A percentile compares a stretch with the other conserved stretches of the same genome.
phyloP scores from a whole-genome alignment of 2,113 vertebrate genomes.

The Istiophorus platypterus region DNA sequence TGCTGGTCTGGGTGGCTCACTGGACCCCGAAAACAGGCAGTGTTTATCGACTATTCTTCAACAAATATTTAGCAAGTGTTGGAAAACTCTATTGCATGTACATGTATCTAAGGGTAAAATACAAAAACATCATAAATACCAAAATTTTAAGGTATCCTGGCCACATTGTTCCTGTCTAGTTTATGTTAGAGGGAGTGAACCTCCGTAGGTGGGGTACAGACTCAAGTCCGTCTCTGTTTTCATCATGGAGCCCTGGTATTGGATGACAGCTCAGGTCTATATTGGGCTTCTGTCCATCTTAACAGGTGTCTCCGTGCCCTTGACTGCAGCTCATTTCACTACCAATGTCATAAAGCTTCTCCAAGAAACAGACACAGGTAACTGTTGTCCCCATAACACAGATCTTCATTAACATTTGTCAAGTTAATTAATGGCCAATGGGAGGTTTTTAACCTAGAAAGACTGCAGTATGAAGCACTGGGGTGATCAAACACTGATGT shows the following conservation, averaged over 20 bases:
- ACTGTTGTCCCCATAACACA: conserved; percentile 53
- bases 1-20: neutral
- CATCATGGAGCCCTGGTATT: conserved; percentile 42
- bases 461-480: conserved; percentile 10
- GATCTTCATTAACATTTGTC: conserved; percentile 54
- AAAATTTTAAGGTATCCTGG: conserved; percentile 11
- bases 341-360: conserved; percentile 28
- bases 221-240: conserved; percentile 28
- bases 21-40: conserved; percentile 2
- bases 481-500: conserved; percentile 20
- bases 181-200: neutral
- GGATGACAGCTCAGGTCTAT: conserved; percentile 60
- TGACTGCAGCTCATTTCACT: conserved; percentile 40
- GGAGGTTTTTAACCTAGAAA: conserved; percentile 53
- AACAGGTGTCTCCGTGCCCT: conserved; percentile 42
- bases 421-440: conserved; percentile 66
- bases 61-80: neutral
- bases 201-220: conserved; percentile 33
- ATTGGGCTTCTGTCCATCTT: conserved; percentile 51
- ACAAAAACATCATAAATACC: neutral
- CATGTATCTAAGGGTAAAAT: neutral
- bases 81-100: neutral
- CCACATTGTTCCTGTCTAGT: conserved; percentile 23
- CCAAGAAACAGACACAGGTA: conserved; percentile 42
- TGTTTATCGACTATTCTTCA: neutral